These are phyloP conservation scores for Caenorhabditis plicata DNA, from an alignment of 2,888 invertebrate species.

Conservation along the genomic window DNA sequence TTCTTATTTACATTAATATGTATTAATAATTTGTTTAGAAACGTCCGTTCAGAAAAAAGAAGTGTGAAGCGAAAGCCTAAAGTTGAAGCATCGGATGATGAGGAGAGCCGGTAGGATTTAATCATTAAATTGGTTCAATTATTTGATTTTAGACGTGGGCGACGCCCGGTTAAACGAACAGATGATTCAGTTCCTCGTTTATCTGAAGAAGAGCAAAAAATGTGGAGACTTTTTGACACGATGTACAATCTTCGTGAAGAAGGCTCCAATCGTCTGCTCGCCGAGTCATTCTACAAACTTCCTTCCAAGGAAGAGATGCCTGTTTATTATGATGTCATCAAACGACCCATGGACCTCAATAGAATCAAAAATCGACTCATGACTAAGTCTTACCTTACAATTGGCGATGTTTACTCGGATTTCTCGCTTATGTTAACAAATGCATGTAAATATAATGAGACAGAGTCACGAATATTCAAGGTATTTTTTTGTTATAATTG, in stretches of 20 bases:
- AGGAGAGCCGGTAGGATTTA: constrained; percentile 1
- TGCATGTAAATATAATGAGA: constrained; percentile 95
- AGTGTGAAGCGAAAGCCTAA: not conserved
- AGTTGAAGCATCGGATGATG: constrained; percentile 2
- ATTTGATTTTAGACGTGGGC: not conserved
- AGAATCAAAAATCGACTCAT: constrained; percentile 74
- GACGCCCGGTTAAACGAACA: not conserved
- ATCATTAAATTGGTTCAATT: too few species aligned
- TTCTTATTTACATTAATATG: not conserved
- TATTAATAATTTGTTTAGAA: too few species aligned
- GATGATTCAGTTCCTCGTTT: constrained; percentile 1
- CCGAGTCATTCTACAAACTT: constrained; percentile 88
- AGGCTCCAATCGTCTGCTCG: constrained; percentile 84
- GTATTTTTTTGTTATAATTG: constrained; percentile 13
- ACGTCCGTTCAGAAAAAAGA: not conserved
- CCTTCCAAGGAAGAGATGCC: constrained; percentile 85
- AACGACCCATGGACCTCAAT: constrained; percentile 93
- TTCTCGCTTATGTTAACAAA: constrained; percentile 85
- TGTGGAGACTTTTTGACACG: constrained; percentile 78
- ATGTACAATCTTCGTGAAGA: constrained; percentile 86
- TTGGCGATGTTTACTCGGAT: constrained; percentile 53
- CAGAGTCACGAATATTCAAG: constrained; percentile 85
- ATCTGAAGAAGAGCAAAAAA: constrained; percentile 69
- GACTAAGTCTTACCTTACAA: constrained; percentile 30
- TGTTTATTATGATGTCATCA: constrained; percentile 94